Evolutionary conservation across 2,113 vertebrate species (phyloP).

Genomic region (Amphilophus citrinellus): DNA sequence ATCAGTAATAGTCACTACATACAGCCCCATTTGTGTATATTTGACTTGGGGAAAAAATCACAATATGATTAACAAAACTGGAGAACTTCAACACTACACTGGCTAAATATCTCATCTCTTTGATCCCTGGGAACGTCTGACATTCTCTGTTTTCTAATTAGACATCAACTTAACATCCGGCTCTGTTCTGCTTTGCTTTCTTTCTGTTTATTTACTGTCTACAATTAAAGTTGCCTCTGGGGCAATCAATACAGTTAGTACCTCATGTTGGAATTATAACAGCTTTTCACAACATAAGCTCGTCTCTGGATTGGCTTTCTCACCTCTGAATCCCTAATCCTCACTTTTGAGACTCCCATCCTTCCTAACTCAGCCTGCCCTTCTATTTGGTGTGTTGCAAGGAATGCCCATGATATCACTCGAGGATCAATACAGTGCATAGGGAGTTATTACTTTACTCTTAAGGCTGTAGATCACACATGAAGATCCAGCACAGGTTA

Average conservation of each 20-base stretch:
- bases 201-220: conserved; percentile 10
- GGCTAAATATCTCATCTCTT: not conserved
- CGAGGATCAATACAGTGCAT: not conserved
- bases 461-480: conserved; percentile 54
- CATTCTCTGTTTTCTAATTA: not conserved
- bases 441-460: conserved; percentile 60
- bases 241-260: conserved; percentile 26
- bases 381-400: not conserved
- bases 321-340: conserved; percentile 11
- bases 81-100: not conserved
- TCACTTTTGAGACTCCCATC: not conserved
- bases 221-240: conserved; percentile 31
- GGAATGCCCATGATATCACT: conserved; percentile 1
- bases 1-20: not conserved
- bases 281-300: conserved; percentile 34
- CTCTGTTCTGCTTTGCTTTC: not conserved
- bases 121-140: not conserved
- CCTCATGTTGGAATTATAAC: conserved; percentile 27
- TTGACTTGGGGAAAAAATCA: not conserved
- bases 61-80: not conserved
- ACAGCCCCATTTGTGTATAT: not conserved
- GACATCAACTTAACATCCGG: not conserved
- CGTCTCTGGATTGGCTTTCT: not conserved
- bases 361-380: not conserved
- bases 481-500: conserved; percentile 9